Evolutionary conservation across 2,797 vertebrate genomes (phyloP), one percentile per base, ranked within the genome.

Genomic region (Halcyon chelicuti): DNA sequence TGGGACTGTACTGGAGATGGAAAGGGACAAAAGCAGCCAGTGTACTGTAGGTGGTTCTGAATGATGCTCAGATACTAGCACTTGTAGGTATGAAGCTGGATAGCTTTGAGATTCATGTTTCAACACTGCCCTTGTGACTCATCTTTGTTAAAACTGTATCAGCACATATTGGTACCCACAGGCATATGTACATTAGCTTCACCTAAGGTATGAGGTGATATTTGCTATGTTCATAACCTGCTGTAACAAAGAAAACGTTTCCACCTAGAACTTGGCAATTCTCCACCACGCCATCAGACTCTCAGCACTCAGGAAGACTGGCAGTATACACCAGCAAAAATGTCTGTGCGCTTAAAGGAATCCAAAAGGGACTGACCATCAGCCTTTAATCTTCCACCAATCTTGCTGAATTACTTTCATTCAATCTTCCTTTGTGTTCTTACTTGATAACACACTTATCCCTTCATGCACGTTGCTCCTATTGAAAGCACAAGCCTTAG

Each of bases 391-490:
- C 82, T 77, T 76, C 40, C 63, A 55, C 49, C 77, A 88, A 18
- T 75, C 89, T 74, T 63, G 57, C 37, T 54, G 87, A 91, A 77
- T 44, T 92, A 60, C 77, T 79, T 82, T 82, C 35, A 76, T 55
- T 89, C 58, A 67, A 20, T 84, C 74, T 86, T 80, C 40, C 37
- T 87, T 91, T 73, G 66, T 90, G 61, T 76, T 71, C 65, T 74
- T n/a, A 80, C 33, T 76, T 63, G 79, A 17, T 75, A 83, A 31
- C 83, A 81, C 78, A 77, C 3, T 35, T 91, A 80, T 12, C 75
- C 80, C 71, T 89, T 80, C 58, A 26, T 23, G 68, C 35, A 68
- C 7, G 9, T 71, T 91, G 42, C 58, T 89, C 46, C 87, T 49
- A 5, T 7, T 67, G 67, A 91, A 95, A 95, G 76, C 4, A 2